phyloP scores from a whole-genome alignment of 2,797 vertebrate genomes.

The Oreochromis grahami region DNA sequence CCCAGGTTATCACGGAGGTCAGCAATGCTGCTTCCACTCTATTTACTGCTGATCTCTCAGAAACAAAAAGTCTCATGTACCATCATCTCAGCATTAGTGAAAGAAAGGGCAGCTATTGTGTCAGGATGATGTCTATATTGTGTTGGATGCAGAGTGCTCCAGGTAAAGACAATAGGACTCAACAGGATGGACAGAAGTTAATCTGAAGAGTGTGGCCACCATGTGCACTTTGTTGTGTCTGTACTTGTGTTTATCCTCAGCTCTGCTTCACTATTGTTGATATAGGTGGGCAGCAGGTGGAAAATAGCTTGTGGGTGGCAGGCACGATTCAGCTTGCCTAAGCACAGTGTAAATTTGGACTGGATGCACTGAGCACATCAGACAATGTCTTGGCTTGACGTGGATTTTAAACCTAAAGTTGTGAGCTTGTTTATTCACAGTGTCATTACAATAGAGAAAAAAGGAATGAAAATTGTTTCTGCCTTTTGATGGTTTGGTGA shows the following conservation, averaged over 20 bases:
- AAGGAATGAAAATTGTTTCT: neutral
- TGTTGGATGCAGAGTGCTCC: conserved; percentile 7
- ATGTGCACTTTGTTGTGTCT: conserved; percentile 58
- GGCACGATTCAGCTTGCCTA: conserved; percentile 53
- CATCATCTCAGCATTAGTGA: neutral
- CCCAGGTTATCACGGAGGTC: neutral
- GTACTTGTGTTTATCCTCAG: conserved; percentile 61
- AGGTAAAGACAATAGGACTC: conserved; percentile 52
- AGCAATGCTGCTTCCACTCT: neutral
- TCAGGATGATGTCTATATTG: conserved; percentile 14
- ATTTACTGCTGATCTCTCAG: neutral
- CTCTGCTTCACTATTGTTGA: conserved; percentile 63
- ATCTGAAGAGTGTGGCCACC: conserved; percentile 52
- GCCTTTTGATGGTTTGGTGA: neutral
- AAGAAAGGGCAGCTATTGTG: conserved; percentile 28
- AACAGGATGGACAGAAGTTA: conserved; percentile 58
- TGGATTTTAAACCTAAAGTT: neutral
- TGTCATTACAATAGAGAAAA: neutral
- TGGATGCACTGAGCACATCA: neutral
- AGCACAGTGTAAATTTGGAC: conserved; percentile 37
- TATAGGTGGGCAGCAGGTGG: conserved; percentile 71
- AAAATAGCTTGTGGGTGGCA: conserved; percentile 64
- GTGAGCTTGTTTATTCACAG: neutral
- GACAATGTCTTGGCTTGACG: neutral
- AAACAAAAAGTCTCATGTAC: neutral